Evolutionary conservation across 2,113 vertebrate genomes (phyloP).

Genomic region (Ciconia stormi): DNA sequence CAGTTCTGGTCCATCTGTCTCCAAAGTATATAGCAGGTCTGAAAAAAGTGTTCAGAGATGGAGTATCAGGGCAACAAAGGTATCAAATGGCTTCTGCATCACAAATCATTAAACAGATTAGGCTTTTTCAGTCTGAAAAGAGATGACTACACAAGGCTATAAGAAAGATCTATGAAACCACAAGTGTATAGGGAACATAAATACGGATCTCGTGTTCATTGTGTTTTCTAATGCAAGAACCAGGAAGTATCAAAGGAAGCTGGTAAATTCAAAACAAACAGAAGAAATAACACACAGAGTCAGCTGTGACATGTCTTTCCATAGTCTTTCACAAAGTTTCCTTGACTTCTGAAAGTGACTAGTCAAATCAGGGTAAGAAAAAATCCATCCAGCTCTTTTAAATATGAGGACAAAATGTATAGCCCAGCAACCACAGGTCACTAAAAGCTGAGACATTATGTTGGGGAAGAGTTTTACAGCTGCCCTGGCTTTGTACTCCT

Average conservation of each 20-base stretch:
- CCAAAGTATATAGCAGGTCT: background rate
- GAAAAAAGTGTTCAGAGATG: background rate
- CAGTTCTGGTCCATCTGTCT: background rate
- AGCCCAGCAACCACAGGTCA: background rate
- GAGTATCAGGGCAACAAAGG: background rate
- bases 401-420: background rate
- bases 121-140: background rate
- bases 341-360: background rate
- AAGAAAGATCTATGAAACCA: background rate
- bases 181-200: background rate
- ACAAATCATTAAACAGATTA: background rate
- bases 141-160: background rate
- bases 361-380: background rate
- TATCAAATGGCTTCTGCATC: background rate
- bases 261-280: background rate
- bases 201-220: background rate
- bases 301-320: background rate
- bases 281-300: background rate
- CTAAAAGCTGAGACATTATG: background rate
- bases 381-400: background rate
- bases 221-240: background rate
- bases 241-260: background rate
- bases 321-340: background rate
- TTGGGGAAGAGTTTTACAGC: background rate
- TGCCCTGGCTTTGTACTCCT: background rate